Base-by-base conservation (phyloP, 2,888 invertebrate species). In the Ornithoptera alexandrae region DNA sequence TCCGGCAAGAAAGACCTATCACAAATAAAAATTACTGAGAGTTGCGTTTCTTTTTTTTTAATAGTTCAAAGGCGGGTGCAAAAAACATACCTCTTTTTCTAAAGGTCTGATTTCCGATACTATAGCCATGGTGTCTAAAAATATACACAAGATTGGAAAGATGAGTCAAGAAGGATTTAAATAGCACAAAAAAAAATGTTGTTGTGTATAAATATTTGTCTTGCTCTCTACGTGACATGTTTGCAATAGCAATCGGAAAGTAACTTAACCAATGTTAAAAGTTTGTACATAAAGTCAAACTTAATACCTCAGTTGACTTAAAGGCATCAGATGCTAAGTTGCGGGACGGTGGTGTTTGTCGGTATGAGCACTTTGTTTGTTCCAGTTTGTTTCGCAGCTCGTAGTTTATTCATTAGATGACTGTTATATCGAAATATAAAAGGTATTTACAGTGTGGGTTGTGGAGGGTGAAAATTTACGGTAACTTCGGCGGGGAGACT, bases 331-430 rank as follows among this genome's bases (percentile, higher is more conserved):
- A 42, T 69, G 69, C 30, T 30, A 66, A 65, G 62, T 62, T 69
- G 46, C n/a, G 24, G 50, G 22, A 8, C 58, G 58, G 39, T 39
- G 59, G 22, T 62, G 61, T 61, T 65, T 18, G 24, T 61, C 24
- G 62, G 57, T 42, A 62, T 65, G 62, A 69, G 65, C 69, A 69
- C 22, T 50, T 65, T 62, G 58, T 65, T 66, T 68, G 68, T 68
- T 68, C 50, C 63, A 63, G 46, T 69, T 69, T 69, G 69, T 66
- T 69, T 62, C 61, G 0, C 30, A 62, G 46, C 58, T 69, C 58
- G 58, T 66, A 62, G 65, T 66, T 69, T 66, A 69, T 69, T 69
- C 65, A 69, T 69, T 69, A 66, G 30, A 20, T 20, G 24, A 46
- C n/a, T 56, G 61, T 65, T 60, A 69, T 69, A 42, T 30, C 57